Evolutionary conservation across 1,140 invertebrate species (phyloP), one percentile per base, ranked within the genome.

Genomic region (Drosophila sp.): DNA sequence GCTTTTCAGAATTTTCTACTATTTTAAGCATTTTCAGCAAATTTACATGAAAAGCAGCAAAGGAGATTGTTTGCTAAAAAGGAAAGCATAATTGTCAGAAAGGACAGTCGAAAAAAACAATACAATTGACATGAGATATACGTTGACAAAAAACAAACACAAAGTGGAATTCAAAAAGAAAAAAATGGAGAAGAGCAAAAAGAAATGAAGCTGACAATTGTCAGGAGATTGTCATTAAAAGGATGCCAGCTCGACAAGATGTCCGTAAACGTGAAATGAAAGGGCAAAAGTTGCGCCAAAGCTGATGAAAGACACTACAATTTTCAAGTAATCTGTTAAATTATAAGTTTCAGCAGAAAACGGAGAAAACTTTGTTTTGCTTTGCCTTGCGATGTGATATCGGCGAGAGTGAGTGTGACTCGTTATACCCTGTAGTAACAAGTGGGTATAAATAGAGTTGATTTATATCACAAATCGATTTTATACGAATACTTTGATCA

Each of bases 101-200:
- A 67, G 77, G 53, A 81, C 67, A 77, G 80, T 84, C 48, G 57
- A 73, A 77, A 67, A 27, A 64, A 62, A 86, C n/a, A 84, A 80
- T 74, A 66, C 74, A 80, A 84, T 76, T 70, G 67, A 84, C 67
- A 84, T 43, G 56, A 72, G 58, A 72, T 62, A 50, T 69, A 46
- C 53, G 45, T 32, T 25, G 25, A 38, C 43, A 13, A 40, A 36
- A 46, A 36, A 41, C 36, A 29, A 8, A 50, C 32, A 13, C 45
- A 32, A 25, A 43, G 43, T 38, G 9, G 36, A 46, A 29, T n/a
- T 6, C 21, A 56, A 34, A 61, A 46, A 61, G 11, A 18, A 54
- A 34, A n/a, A 11, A 36, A 21, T 21, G 21, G n/a, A n/a, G n/a
- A n/a, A n/a, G n/a, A n/a, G n/a, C n/a, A 51, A 40, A 72, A 57